Evolutionary conservation across 2,113 vertebrate species (phyloP).

Genomic region (Microtus montanus): DNA sequence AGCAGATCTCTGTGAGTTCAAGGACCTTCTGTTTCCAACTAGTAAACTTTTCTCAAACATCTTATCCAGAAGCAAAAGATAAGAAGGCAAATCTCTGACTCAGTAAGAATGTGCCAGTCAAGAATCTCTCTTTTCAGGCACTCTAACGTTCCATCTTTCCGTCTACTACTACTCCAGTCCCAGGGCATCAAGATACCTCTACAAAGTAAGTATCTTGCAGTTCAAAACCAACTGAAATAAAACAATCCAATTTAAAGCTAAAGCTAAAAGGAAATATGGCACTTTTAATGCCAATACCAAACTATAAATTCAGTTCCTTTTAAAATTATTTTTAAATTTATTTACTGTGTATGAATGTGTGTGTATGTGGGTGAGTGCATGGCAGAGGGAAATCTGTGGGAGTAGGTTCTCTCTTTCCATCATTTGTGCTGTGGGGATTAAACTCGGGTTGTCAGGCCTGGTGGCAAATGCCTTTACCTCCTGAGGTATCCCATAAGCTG

Average conservation of each 20-base stretch:
- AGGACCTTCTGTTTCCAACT: neutral
- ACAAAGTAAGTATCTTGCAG: neutral
- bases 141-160: no score
- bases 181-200: neutral
- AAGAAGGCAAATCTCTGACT: neutral
- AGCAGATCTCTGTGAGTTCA: neutral
- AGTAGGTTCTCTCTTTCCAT: neutral
- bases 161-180: neutral
- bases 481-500: neutral
- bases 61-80: neutral
- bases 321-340: neutral
- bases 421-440: neutral
- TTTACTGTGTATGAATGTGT: neutral
- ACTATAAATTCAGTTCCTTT: neutral
- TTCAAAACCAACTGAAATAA: conserved; percentile 37
- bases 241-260: conserved; percentile 9
- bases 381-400: neutral
- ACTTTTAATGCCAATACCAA: conserved; percentile 22
- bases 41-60: neutral
- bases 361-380: neutral
- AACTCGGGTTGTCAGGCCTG: neutral
- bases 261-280: neutral
- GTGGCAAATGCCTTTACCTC: neutral
- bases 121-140: neutral
- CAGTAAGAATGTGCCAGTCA: neutral